These are phyloP conservation scores for Alouatta palliata DNA, from an alignment of 2,113 vertebrate genomes.

Conservation along the genomic window DNA sequence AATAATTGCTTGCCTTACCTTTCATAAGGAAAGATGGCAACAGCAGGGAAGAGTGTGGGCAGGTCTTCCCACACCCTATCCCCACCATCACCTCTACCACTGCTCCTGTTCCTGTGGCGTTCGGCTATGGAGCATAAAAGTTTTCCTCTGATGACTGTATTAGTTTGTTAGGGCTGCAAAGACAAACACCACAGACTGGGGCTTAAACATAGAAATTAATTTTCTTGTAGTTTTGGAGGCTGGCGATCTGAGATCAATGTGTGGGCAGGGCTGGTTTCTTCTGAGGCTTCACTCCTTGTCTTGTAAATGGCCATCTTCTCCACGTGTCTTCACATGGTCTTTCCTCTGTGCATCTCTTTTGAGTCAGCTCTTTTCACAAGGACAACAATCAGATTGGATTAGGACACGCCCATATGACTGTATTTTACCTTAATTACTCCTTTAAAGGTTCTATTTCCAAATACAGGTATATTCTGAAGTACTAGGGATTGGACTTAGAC, in stretches of 20 bases:
- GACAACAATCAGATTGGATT: neutral
- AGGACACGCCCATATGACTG: neutral
- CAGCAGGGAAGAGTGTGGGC: neutral
- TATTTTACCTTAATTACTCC: neutral
- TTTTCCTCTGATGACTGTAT: neutral
- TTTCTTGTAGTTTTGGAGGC: neutral
- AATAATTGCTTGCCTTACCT: neutral
- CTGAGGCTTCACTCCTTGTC: neutral
- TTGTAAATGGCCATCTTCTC: neutral
- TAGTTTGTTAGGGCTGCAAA: neutral
- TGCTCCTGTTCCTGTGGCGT: neutral
- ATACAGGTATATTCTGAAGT: neutral
- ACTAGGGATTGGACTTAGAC: neutral
- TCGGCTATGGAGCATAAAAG: neutral
- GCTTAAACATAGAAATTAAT: neutral
- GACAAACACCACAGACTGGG: neutral
- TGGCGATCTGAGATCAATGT: neutral
- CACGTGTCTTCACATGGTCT: neutral
- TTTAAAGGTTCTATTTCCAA: neutral
- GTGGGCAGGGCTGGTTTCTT: neutral
- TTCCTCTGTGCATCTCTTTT: neutral
- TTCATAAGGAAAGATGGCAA: neutral
- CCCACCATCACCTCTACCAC: neutral
- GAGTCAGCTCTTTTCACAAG: neutral
- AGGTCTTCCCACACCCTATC: neutral